Conservation (phyloP, 2,888 invertebrate species). For the Hypomecis atomaria region DNA sequence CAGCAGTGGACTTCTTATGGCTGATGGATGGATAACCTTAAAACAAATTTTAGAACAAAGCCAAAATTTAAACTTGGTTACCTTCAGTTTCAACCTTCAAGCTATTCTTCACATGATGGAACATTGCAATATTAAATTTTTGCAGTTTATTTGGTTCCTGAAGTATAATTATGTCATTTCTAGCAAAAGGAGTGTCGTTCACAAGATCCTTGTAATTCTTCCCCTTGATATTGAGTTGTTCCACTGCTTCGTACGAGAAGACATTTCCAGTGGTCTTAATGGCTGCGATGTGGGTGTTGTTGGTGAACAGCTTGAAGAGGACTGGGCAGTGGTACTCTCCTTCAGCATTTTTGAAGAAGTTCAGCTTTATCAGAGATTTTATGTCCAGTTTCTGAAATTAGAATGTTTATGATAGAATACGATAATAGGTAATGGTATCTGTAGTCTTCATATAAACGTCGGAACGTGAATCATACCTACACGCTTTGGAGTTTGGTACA, state of each 20-base stretch:
- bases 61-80: constrained; percentile 50
- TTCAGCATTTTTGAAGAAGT: constrained; percentile 94
- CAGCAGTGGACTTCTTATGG: no score
- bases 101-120: constrained; percentile 97
- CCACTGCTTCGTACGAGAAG: constrained; percentile 96
- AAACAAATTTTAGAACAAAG: no score
- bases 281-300: constrained; percentile 97
- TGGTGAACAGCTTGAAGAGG: constrained; percentile 95
- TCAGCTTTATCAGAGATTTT: constrained; percentile 92
- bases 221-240: constrained; percentile 97
- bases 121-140: constrained; percentile 97
- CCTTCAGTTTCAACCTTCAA: constrained; percentile 94
- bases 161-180: constrained; percentile 95
- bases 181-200: constrained; percentile 93
- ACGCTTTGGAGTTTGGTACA: no score
- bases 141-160: constrained; percentile 95
- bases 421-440: no score
- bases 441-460: no score
- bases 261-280: constrained; percentile 97
- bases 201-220: constrained; percentile 97
- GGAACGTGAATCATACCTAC: no score
- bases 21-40: no score
- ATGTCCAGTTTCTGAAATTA: constrained; percentile 88
- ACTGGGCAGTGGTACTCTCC: constrained; percentile 97
- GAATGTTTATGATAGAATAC: neutral